Percentiles rank a stretch among this genome's conserved stretches.
phyloP scores from a whole-genome alignment of 2,113 vertebrate genomes.

The Tupaia chinensis region DNA sequence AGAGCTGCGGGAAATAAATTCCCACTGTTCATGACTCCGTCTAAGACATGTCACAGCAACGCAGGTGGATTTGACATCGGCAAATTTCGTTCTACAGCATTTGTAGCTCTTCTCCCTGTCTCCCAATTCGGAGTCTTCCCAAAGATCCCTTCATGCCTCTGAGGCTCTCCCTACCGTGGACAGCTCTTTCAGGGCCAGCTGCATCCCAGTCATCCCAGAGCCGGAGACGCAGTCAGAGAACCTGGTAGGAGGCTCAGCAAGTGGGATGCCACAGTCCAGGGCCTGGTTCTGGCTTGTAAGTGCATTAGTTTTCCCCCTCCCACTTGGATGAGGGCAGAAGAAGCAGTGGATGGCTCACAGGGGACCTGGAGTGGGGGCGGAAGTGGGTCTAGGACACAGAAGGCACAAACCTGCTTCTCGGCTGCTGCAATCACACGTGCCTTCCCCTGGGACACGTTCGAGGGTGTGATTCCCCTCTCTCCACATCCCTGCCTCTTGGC shows the following conservation, averaged over 20 bases:
- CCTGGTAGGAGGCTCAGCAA: no score
- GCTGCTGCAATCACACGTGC: accelerated
- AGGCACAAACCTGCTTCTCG: neutral
- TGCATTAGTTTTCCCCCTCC: neutral
- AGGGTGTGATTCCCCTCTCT: neutral
- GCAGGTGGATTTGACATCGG: no score
- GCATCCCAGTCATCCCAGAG: neutral
- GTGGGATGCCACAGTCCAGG: neutral
- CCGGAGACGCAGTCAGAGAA: neutral
- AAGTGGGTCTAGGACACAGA: neutral
- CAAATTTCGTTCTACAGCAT: neutral
- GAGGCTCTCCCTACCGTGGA: neutral
- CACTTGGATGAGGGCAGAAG: neutral
- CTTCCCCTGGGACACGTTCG: accelerated
- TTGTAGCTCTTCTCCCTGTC: neutral
- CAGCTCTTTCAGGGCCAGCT: neutral
- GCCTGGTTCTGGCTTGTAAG: neutral
- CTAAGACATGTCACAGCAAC: neutral
- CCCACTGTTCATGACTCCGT: neutral
- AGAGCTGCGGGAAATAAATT: neutral
- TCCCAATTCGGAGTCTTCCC: neutral
- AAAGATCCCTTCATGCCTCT: neutral
- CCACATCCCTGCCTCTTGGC: neutral
- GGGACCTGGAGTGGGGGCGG: neutral
- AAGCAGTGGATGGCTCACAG: neutral